Base-by-base conservation (phyloP, 35 echinoderm and acorn worm species). In the Ophiothrix spiculata region DNA sequence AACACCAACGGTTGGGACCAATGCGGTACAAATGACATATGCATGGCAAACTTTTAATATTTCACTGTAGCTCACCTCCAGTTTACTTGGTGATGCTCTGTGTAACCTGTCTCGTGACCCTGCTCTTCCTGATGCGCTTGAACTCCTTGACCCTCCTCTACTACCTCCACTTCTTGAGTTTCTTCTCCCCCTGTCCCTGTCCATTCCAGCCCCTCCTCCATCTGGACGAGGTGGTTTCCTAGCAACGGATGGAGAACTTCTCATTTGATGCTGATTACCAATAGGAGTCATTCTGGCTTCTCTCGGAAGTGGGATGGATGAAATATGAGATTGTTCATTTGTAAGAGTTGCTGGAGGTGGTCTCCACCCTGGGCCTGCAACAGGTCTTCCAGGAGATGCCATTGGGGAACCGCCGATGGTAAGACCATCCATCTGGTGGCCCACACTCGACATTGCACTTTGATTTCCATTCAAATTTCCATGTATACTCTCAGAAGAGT, bases 281-380 rank as follows among this genome's bases (percentile, higher is more conserved):
- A 93, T 78, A 13, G 91, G 91, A 42, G 91, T 85, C 86, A 93
- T 89, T 28, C 37, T 73, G 46, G 76, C 87, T 41, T 90, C 87
- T 38, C 92, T 64, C 3, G 25, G 92, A 25, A 93, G 86, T 21
- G 92, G 92, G 34, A 93, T 93, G 31, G 92, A 93, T 23, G 86
- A 74, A 33, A 80, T 78, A 39, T 76, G 85, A 56, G 85, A 75
- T 34, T 77, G 41, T 40, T 40, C 17, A 63, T 16, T 91, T 31
- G 79, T 60, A 39, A 32, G 17, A 4, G 45, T 21, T 4, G 75
- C 28, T 35, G 75, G 88, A 15, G 39, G 74, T 10, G 34, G 40
- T 35, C 37, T 76, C 25, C 38, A 79, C 15, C 69, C 28, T 37
- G 64, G 63, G 0, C 19, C 21, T 32, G 38, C 80, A 56, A 38